Percentiles rank a stretch among this genome's conserved stretches.
Evolutionary conservation across 2,888 invertebrate species (phyloP).

Genomic region (Folsomia manolachei): DNA sequence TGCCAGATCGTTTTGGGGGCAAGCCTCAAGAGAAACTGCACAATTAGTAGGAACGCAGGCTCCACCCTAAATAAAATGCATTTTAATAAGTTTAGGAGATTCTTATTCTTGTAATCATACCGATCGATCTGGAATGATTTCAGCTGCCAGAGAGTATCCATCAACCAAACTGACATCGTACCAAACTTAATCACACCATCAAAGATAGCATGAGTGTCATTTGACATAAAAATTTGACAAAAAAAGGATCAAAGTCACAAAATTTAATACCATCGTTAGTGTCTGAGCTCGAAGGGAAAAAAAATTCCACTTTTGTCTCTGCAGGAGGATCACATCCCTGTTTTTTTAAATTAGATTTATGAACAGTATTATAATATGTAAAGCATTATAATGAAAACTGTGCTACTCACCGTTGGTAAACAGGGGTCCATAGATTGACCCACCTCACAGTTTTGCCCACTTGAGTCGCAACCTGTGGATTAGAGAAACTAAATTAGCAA

Average conservation of each 20-base stretch:
- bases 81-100: background rate
- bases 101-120: background rate
- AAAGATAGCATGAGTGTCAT: too few relatives aligned
- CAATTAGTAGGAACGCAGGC: conserved; percentile 17
- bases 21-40: conserved; percentile 10
- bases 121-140: conserved; percentile 26
- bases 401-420: conserved; percentile 1
- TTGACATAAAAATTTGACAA: too few relatives aligned
- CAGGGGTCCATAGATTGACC: conserved; percentile 28
- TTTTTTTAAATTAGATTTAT: too few relatives aligned
- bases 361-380: too few relatives aligned
- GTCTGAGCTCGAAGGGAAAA: conserved; percentile 51
- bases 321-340: conserved; percentile 39
- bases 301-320: conserved; percentile 38
- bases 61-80: conserved; percentile 16
- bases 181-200: too few relatives aligned
- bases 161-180: conserved; percentile 59
- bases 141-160: conserved; percentile 56
- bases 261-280: conserved; percentile 54
- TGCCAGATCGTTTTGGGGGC: conserved; percentile 17
- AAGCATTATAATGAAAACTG: too few relatives aligned
- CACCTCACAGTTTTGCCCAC: conserved; percentile 51
- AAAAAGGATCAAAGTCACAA: too few relatives aligned
- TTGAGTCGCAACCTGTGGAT: conserved; percentile 19
- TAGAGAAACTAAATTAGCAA: background rate